Evolutionary conservation across 2,888 invertebrate species (phyloP).

Genomic region (Blomia tropicalis): DNA sequence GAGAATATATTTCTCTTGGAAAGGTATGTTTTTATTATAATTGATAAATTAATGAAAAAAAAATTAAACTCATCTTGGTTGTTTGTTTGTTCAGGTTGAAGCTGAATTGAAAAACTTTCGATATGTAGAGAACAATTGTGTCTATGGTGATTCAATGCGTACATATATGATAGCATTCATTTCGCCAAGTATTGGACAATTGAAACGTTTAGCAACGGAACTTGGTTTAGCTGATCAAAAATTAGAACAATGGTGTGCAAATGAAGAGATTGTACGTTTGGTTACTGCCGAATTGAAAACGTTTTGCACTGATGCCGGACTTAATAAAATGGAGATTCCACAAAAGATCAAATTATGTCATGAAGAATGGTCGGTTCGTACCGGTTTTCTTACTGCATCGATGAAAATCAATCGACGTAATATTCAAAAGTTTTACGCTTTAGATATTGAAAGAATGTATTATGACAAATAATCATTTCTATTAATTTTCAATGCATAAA

Average conservation of each 20-base stretch:
- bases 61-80: not conserved
- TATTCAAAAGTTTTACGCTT: conserved; percentile 3
- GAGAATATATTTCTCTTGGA: conserved; percentile 92
- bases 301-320: conserved; percentile 14
- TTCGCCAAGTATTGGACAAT: conserved; percentile 4
- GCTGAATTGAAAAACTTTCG: conserved; percentile 18
- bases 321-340: conserved; percentile 15
- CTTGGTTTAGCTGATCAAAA: conserved; percentile 21
- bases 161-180: conserved; percentile 21
- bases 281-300: conserved; percentile 11
- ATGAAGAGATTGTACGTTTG: conserved; percentile 21
- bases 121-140: conserved; percentile 25
- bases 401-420: conserved; percentile 6
- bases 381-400: not conserved
- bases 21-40: conserved; percentile 40
- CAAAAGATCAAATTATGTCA: not conserved
- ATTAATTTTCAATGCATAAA: not conserved
- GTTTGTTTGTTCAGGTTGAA: conserved; percentile 20
- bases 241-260: conserved; percentile 26
- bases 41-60: not conserved
- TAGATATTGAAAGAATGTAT: conserved; percentile 1
- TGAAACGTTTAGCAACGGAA: not conserved
- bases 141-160: conserved; percentile 24
- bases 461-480: not conserved
- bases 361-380: not conserved